Conservation (phyloP, 1,140 invertebrate species). For the Hyles euphorbiae region DNA sequence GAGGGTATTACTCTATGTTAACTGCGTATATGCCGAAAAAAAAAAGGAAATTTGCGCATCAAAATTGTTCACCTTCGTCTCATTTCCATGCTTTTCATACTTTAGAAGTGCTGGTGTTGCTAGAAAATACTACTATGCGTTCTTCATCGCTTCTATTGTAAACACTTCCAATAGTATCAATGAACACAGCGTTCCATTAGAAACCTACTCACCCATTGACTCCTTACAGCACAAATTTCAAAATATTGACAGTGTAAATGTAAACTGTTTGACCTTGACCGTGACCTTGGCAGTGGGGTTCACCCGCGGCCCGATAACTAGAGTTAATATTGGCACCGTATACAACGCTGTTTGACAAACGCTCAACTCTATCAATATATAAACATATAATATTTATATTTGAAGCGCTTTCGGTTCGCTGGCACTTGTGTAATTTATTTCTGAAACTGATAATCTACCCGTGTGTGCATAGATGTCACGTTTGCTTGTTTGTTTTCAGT, state of each 20-base stretch:
- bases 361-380: slow-evolving; percentile 74
- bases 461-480: slow-evolving; percentile 25
- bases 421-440: slow-evolving; percentile 68
- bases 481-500: slow-evolving; percentile 23
- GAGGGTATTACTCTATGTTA: background rate
- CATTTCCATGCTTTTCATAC: too few relatives aligned
- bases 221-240: slow-evolving; percentile 29
- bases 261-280: slow-evolving; percentile 50
- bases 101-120: too few relatives aligned
- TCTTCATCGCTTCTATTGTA: too few relatives aligned
- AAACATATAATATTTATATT: slow-evolving; percentile 75
- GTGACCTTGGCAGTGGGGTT: slow-evolving; percentile 54
- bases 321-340: slow-evolving; percentile 72
- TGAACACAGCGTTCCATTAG: too few relatives aligned
- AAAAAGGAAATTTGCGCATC: background rate
- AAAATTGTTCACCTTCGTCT: background rate
- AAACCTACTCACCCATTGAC: too few relatives aligned
- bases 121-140: too few relatives aligned
- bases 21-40: background rate
- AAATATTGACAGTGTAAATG: slow-evolving; percentile 56
- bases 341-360: slow-evolving; percentile 66
- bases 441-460: slow-evolving; percentile 64
- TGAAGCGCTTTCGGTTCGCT: slow-evolving; percentile 59
- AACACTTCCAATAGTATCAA: too few relatives aligned
- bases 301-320: slow-evolving; percentile 58